Conservation (phyloP, 2,888 invertebrate species). For the Chromoteleia sp. region DNA sequence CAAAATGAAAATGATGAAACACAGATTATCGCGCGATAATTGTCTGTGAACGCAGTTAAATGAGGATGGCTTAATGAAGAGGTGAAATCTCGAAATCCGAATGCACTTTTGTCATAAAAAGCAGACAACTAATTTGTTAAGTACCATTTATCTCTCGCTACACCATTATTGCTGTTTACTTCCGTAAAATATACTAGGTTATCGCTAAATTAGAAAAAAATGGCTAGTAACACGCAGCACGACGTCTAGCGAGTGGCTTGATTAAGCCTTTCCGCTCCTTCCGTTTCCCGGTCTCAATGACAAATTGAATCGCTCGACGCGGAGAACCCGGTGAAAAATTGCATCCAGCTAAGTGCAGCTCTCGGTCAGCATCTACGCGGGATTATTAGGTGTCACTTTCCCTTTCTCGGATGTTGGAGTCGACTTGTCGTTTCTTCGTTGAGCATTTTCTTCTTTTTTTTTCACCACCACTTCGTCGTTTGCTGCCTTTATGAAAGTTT, state of each 20-base stretch:
- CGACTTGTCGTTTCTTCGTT: conserved; percentile 49
- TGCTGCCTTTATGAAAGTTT: conserved; percentile 52
- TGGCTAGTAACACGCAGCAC: conserved; percentile 15
- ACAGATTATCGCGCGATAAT: too few species aligned
- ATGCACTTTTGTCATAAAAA: too few species aligned
- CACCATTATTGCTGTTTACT: neutral
- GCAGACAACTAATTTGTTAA: too few species aligned
- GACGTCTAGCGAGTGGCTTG: conserved; percentile 30
- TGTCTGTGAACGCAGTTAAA: too few species aligned
- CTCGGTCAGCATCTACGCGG: conserved; percentile 54
- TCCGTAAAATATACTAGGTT: conserved; percentile 3
- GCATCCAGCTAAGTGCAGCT: conserved; percentile 47
- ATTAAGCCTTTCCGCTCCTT: conserved; percentile 40
- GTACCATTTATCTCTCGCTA: too few species aligned
- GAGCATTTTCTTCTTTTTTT: conserved; percentile 38
- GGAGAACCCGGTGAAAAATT: conserved; percentile 50
- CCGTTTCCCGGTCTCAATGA: conserved; percentile 38
- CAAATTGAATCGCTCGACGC: conserved; percentile 56
- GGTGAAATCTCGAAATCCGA: too few species aligned
- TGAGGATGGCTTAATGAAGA: too few species aligned
- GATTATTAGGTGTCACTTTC: conserved; percentile 64
- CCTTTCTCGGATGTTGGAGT: conserved; percentile 39
- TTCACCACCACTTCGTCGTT: conserved; percentile 40
- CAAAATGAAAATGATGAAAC: too few species aligned
- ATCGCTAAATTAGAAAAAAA: conserved; percentile 30